Conservation (phyloP, 2,888 invertebrate genomes). For the Pseudococcus jackbeardsleyi region DNA sequence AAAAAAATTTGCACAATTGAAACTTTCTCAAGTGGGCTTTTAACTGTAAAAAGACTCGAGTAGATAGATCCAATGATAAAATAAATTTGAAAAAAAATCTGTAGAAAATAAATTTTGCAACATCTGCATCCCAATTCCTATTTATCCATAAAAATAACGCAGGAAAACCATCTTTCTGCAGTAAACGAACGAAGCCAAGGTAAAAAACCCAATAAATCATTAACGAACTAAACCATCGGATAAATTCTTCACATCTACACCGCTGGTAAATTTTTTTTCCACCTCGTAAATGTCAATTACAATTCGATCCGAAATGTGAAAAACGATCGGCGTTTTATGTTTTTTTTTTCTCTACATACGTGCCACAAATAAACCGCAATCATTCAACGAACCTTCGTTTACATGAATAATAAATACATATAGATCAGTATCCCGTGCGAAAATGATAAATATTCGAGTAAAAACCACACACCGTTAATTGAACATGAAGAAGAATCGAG, state of each 20-base stretch:
- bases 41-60: no score
- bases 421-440: not conserved
- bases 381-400: not conserved
- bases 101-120: no score
- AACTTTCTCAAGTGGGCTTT: no score
- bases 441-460: conserved; percentile 28
- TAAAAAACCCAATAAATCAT: conserved; percentile 39
- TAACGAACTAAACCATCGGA: conserved; percentile 16
- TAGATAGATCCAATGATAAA: no score
- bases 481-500: not conserved
- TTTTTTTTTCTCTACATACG: not conserved
- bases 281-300: conserved; percentile 48
- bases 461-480: conserved; percentile 25
- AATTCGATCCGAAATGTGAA: conserved; percentile 28
- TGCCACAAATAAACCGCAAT: conserved; percentile 3
- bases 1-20: no score
- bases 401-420: not conserved
- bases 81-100: no score
- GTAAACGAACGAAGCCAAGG: not conserved
- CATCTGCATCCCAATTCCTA: no score
- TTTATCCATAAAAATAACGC: no score
- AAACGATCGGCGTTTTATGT: conserved; percentile 21
- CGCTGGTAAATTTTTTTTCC: conserved; percentile 38
- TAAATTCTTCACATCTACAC: conserved; percentile 13
- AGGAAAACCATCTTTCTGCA: not conserved